Base-by-base conservation (phyloP, 1,140 invertebrate genomes). In the Drosophila elegans region DNA sequence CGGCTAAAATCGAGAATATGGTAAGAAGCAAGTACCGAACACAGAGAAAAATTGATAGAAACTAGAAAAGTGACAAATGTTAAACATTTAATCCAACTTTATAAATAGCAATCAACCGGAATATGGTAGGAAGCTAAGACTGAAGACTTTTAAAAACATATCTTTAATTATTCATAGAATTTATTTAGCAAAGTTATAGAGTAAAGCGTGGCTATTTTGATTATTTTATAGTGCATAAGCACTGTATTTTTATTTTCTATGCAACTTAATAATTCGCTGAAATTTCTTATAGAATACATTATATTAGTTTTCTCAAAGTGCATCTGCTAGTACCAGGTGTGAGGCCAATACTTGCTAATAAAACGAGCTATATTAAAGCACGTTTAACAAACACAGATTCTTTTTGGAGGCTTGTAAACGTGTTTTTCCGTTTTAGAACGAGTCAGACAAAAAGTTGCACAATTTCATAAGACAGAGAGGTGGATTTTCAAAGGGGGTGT, bases 351-450 rank as follows among this genome's bases (percentile, higher is more conserved):
- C 39, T 75, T 76, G 73, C 53, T 75, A 76, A 76, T 76, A 76
- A 72, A 83, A 86, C 73, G 44, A 68, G 66, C 68, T 88, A 76
- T 79, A 86, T 76, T 88, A 66, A 88, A 71, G 57, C 66, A 13
- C 38, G 21, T 29, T 53, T 41, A 10, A 59, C 38, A 34, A 32
- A 41, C n/a, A 51, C 59, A 21, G 45, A 51, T 51, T 67, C 62
- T 57, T 53, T 86, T 56, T 27, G 46, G 78, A 67, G 82, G 81
- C 77, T 77, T 74, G 59, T 64, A 86, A 86, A 86, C 82, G 54
- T 82, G 82, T 86, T 86, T 85, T 67, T 67, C 62, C 83, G 74
- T 63, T 83, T 57, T 61, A 86, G 83, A 86, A 85, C 62, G 57
- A 53, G 59, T 34, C 55, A 34, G 41, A 56, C 52, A 57, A 59